These are phyloP conservation scores for Paraescarpia echinospica DNA, from an alignment of 1,140 invertebrate genomes.

Conservation along the genomic window DNA sequence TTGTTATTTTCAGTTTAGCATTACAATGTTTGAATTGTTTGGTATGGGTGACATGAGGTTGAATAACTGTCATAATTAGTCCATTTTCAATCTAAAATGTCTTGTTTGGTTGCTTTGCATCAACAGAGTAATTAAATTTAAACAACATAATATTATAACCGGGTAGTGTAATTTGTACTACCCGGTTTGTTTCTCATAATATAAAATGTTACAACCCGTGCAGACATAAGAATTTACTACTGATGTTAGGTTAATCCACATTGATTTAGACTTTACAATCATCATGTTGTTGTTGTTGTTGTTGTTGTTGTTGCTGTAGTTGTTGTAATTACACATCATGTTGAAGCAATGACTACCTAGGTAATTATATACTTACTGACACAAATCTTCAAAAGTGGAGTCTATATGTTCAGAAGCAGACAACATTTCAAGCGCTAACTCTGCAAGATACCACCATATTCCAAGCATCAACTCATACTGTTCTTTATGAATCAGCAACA, in stretches of 20 bases:
- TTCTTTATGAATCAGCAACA: background rate
- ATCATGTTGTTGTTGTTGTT: too few relatives aligned
- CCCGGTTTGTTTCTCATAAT: background rate
- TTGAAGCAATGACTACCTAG: background rate
- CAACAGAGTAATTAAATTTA: background rate
- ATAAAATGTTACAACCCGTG: background rate
- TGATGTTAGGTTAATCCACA: too few relatives aligned
- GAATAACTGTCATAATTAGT: background rate
- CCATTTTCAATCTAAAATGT: background rate
- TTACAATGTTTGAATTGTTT: too few relatives aligned
- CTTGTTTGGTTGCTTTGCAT: background rate
- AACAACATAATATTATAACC: background rate
- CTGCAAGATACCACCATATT: background rate
- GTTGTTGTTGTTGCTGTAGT: too few relatives aligned
- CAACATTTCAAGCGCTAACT: background rate
- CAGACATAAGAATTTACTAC: too few relatives aligned
- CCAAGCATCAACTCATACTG: too few relatives aligned
- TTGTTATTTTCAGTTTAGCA: too few relatives aligned
- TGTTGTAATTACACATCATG: background rate
- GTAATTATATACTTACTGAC: conserved; percentile 9
- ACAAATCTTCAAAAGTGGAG: background rate
- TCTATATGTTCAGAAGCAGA: background rate
- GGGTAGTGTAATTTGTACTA: background rate
- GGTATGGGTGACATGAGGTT: background rate
- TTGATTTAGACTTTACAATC: too few relatives aligned